A percentile compares a stretch with the other conserved stretches of the same genome.
phyloP scores from a whole-genome alignment of 1,140 invertebrate species.

The Lysiphlebus fabarum region DNA sequence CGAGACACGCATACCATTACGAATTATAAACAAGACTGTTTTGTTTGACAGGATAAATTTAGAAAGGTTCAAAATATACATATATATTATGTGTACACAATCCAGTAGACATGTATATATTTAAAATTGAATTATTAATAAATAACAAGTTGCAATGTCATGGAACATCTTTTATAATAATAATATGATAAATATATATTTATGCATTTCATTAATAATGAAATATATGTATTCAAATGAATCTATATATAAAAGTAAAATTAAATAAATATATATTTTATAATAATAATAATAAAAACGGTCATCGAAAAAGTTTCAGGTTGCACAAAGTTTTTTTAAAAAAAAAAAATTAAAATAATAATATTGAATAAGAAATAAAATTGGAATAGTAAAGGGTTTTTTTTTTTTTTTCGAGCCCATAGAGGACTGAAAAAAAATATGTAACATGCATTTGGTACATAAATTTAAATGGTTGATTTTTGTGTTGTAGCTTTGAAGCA shows the following conservation, averaged over 20 bases:
- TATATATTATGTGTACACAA: not conserved
- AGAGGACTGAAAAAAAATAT: constrained; percentile 8
- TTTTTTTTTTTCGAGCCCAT: constrained; percentile 12
- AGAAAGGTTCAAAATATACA: not conserved
- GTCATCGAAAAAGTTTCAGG: too few relatives aligned
- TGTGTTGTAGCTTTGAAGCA: not conserved
- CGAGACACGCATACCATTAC: not conserved
- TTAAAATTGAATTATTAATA: too few relatives aligned
- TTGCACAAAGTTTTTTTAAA: too few relatives aligned
- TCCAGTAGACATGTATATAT: not conserved
- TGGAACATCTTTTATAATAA: too few relatives aligned
- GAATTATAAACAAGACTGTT: not conserved
- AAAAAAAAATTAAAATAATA: too few relatives aligned
- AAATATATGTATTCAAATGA: too few relatives aligned
- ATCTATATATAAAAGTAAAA: too few relatives aligned
- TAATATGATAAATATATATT: too few relatives aligned
- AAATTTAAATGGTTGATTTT: constrained; percentile 43
- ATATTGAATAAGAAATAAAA: constrained; percentile 4
- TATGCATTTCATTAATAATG: too few relatives aligned
- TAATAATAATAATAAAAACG: too few relatives aligned
- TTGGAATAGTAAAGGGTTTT: constrained; percentile 17
- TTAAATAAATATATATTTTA: too few relatives aligned
- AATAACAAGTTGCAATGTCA: too few relatives aligned
- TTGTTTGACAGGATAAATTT: constrained; percentile 5
- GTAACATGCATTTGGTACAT: constrained; percentile 25